Conservation (phyloP, 2,797 vertebrate genomes). For the Spinus pinus region DNA sequence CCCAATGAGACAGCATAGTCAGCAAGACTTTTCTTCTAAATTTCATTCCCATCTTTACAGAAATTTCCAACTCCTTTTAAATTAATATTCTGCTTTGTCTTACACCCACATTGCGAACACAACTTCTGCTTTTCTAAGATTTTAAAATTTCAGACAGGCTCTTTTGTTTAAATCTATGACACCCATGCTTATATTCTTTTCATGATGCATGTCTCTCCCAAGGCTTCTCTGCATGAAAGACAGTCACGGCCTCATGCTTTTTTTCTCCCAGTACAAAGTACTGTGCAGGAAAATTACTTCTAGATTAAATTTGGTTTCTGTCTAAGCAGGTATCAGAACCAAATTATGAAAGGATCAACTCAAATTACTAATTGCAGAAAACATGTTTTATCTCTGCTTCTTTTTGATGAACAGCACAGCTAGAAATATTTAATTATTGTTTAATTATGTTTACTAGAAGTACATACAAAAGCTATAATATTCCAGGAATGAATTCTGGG, state of each 20-base stretch:
- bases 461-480: neutral
- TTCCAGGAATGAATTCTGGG: slow-evolving; percentile 5
- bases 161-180: neutral
- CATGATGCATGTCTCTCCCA: neutral
- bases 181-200: neutral
- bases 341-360: slow-evolving; percentile 36
- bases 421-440: slow-evolving; percentile 64
- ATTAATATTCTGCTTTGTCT: neutral
- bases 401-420: slow-evolving; percentile 31
- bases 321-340: slow-evolving; percentile 19
- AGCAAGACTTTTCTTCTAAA: neutral
- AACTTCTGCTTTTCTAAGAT: neutral
- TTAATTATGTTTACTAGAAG: slow-evolving; percentile 62
- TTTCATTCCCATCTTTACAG: neutral
- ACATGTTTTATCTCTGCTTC: slow-evolving; percentile 30
- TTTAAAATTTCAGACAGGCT: neutral
- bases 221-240: neutral
- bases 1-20: neutral
- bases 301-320: slow-evolving; percentile 22
- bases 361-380: slow-evolving; percentile 30
- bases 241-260: neutral
- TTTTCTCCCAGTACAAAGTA: neutral
- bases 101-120: neutral
- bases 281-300: slow-evolving; percentile 23
- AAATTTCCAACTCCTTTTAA: neutral